phyloP scores from a whole-genome alignment of 2,113 vertebrate species.

The Dendrocopos noguchii region DNA sequence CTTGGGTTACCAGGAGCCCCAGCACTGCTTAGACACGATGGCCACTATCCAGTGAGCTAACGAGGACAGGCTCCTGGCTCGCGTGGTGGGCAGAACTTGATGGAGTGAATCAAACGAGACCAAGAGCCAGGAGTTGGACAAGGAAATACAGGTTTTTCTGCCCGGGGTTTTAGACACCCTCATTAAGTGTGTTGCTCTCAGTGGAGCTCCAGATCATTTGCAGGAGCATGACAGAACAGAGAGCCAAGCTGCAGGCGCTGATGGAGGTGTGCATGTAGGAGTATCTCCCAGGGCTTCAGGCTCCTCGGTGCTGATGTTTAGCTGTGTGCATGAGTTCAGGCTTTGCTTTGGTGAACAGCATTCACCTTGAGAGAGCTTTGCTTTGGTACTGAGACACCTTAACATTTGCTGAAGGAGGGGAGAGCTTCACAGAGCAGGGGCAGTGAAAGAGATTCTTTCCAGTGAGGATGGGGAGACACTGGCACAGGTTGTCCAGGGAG shows the following conservation, averaged over 20 bases:
- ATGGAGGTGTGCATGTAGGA: background rate
- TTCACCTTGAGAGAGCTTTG: background rate
- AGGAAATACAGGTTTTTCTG: background rate
- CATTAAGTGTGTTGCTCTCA: background rate
- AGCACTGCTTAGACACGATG: background rate
- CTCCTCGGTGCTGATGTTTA: rapidly evolving
- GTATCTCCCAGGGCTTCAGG: background rate
- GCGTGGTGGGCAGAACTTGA: constrained; percentile 9
- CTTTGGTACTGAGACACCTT: background rate
- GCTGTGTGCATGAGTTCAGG: background rate
- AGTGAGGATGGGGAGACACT: no score
- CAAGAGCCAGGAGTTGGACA: background rate
- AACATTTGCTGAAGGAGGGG: background rate
- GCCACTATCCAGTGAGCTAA: background rate
- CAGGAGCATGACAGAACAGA: background rate
- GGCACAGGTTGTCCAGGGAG: no score
- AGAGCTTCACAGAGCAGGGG: background rate
- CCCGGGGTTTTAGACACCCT: background rate
- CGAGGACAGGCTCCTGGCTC: constrained; percentile 56
- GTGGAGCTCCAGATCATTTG: background rate
- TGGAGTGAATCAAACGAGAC: constrained; percentile 16
- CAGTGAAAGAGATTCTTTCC: background rate
- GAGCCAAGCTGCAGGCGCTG: background rate
- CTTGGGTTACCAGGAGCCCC: background rate
- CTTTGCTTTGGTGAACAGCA: background rate